Evolutionary conservation across 1,140 invertebrate species (phyloP), one percentile per base, ranked within the genome.

Genomic region (Diabrotica undecimpunctata): DNA sequence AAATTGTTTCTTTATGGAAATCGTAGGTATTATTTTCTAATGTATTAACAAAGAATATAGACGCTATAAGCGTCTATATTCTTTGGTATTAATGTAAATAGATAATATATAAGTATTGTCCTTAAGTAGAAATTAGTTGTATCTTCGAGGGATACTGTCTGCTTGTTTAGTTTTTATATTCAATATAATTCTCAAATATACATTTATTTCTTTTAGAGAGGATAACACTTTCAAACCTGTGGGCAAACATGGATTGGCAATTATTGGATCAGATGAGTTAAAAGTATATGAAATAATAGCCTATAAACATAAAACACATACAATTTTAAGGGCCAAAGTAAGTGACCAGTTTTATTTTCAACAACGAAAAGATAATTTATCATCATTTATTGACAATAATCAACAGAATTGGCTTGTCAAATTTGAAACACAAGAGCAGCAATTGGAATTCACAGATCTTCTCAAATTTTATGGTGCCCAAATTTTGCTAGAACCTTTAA

Each of bases 161-260:
- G n/a, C n/a, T n/a, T 25, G 25, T 25, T 25, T 25, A 25, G 25
- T 25, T 25, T 4, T 25, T 25, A 25, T 25, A 4, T 25, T 25
- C 25, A 25, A 25, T 25, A 25, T 25, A 25, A 2, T 25, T 25
- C n/a, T n/a, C n/a, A n/a, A 4, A 25, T 25, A 25, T 4, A 25
- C 4, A 2, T 25, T 25, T 25, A 4, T 25, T 2, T 25, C 38
- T 72, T 70, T 63, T 51, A 73, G 72, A 38, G 46, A 54, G 25
- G 57, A 69, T 54, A 59, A 62, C 14, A 59, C 63, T 55, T 64
- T 66, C 50, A 60, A 60, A 36, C 5, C 54, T 2, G 11, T 66
- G 38, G 72, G 72, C 5, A 72, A 70, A 68, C 66, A 65, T 60
- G 72, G 69, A 12, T 60, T 72, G 39, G 72, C 72, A 8, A 46